These are phyloP conservation scores for Orchestes rusci DNA, from an alignment of 2,888 invertebrate species.

Conservation along the genomic window DNA sequence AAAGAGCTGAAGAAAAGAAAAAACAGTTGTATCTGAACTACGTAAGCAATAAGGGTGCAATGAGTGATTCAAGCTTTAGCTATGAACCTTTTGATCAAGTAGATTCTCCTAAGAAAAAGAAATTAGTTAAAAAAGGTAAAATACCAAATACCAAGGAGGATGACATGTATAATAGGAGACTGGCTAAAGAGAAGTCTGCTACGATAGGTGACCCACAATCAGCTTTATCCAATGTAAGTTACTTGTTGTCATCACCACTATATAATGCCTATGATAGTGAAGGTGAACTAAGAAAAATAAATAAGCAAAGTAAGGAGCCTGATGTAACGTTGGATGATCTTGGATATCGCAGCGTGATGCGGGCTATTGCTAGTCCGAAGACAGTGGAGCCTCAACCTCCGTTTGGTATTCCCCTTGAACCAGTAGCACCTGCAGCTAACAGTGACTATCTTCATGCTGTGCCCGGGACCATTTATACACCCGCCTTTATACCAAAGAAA, in stretches of 20 bases:
- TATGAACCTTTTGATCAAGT: constrained; percentile 40
- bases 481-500: constrained; percentile 57
- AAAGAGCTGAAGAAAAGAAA: constrained; percentile 32
- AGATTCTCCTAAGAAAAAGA: constrained; percentile 36
- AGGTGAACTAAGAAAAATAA: constrained; percentile 28
- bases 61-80: constrained; percentile 42
- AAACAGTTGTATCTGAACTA: constrained; percentile 31
- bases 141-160: constrained; percentile 63
- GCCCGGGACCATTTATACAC: constrained; percentile 52
- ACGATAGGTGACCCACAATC: constrained; percentile 46
- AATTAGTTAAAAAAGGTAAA: constrained; percentile 40
- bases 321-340: constrained; percentile 80
- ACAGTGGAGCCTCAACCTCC: constrained; percentile 78
- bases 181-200: constrained; percentile 54
- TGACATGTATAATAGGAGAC: constrained; percentile 73
- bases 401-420: constrained; percentile 84
- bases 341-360: constrained; percentile 70
- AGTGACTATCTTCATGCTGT: constrained; percentile 79
- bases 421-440: constrained; percentile 69
- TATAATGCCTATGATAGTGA: constrained; percentile 52
- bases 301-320: constrained; percentile 55
- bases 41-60: constrained; percentile 34
- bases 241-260: constrained; percentile 63
- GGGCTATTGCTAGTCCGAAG: constrained; percentile 65
- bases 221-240: constrained; percentile 50